Evolutionary conservation across 2,113 vertebrate genomes (phyloP).

Genomic region (Alectura lathami): DNA sequence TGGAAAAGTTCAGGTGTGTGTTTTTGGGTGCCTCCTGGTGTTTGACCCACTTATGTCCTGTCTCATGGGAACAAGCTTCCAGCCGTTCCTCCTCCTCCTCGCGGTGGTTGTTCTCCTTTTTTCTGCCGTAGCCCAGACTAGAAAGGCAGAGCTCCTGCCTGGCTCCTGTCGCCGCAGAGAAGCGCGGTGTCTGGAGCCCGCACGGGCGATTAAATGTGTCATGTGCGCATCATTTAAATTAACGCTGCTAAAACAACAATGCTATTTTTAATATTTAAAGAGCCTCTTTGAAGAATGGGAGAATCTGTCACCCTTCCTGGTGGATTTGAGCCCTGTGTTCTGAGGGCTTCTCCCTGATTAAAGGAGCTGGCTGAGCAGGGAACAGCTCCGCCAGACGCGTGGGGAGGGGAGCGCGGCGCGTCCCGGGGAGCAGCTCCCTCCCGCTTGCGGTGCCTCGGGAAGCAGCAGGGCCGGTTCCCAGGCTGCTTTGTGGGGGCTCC

Average conservation of each 20-base stretch:
- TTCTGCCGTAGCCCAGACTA: background rate
- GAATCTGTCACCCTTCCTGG: conserved; percentile 64
- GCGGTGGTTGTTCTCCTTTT: background rate
- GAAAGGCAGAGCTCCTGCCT: background rate
- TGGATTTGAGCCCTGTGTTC: conserved; percentile 47
- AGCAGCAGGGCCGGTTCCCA: background rate
- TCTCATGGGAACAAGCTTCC: fast-evolving
- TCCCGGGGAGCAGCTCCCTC: background rate
- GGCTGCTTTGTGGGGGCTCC: background rate
- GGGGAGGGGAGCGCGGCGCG: background rate
- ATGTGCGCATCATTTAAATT: conserved; percentile 54
- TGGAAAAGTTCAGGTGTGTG: background rate
- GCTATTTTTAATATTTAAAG: conserved; percentile 72
- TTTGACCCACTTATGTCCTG: background rate
- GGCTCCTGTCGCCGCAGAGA: background rate
- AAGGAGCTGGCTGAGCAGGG: conserved; percentile 18
- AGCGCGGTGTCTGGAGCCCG: background rate
- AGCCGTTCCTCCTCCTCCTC: background rate
- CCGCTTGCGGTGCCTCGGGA: background rate
- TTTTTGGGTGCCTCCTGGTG: background rate
- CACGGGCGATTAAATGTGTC: background rate
- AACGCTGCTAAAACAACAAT: conserved; percentile 60
- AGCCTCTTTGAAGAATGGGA: conserved; percentile 62
- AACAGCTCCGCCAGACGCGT: conserved; percentile 3
- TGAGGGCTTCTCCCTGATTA: conserved; percentile 56